Evolutionary conservation across 2,113 vertebrate species (phyloP).

Genomic region (Xenus cinereus): DNA sequence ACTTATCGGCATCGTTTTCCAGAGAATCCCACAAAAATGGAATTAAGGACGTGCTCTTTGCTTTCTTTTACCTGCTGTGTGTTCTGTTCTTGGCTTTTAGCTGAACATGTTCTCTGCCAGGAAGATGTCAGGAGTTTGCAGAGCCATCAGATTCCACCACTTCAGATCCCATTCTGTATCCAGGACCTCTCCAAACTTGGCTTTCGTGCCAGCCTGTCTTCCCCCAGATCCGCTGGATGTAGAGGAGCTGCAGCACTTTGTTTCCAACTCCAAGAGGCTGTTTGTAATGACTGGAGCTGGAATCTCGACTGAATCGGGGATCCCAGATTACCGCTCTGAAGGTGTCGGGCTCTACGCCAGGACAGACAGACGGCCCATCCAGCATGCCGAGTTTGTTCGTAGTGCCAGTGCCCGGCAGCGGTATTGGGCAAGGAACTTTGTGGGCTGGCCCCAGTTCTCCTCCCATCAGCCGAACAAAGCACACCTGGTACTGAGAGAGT

Average conservation of each 20-base stretch:
- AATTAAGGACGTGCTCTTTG: not conserved
- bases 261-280: slow-evolving; percentile 79
- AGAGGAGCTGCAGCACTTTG: slow-evolving; percentile 83
- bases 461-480: slow-evolving; percentile 85
- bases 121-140: not conserved
- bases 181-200: not conserved
- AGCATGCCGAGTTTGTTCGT: slow-evolving; percentile 84
- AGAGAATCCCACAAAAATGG: not conserved
- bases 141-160: not conserved
- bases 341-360: slow-evolving; percentile 90
- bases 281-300: slow-evolving; percentile 92
- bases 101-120: not conserved
- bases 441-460: slow-evolving; percentile 94
- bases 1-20: not conserved
- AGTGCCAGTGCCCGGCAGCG: slow-evolving; percentile 84
- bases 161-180: not conserved
- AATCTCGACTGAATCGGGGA: slow-evolving; percentile 93
- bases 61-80: not conserved
- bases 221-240: slow-evolving; percentile 73
- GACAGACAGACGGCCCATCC: slow-evolving; percentile 85
- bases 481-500: slow-evolving; percentile 80
- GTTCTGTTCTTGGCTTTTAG: not conserved
- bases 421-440: slow-evolving; percentile 97
- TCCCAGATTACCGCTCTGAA: slow-evolving; percentile 95
- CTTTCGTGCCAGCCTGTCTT: slow-evolving; percentile 86